Base-by-base conservation (phyloP, 2,113 vertebrate genomes). In the Ancistrus triradiatus region DNA sequence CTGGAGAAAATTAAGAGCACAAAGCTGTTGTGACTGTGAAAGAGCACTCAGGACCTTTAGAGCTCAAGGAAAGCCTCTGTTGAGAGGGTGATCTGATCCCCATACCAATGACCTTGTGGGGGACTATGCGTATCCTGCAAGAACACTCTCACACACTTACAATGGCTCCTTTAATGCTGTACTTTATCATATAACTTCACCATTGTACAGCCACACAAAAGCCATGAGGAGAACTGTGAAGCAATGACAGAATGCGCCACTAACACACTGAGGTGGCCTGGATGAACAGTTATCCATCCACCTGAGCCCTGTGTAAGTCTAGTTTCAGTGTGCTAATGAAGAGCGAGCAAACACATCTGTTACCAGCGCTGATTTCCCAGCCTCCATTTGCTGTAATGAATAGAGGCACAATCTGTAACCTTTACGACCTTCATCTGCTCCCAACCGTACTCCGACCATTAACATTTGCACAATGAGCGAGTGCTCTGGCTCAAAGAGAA, bases 381-480 rank as follows among this genome's bases (percentile, higher is more conserved):
- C 48, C 56, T 51, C 44, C 38, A 31, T 78, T 42, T 37, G 42
- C 37, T 21, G 21, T 22, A 25, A 38, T 68, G 62, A 78, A 61
- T 59, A 64, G 58, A 59, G 59, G 15, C 40, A 18, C 59, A 53
- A 64, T 63, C 37, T 55, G 27, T 61, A 63, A 42, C 61, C 57
- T 71, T 70, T 55, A 58, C 31, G 24, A n/a, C 43, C 27, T 24
- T 21, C 37, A 24, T 21, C 19, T 58, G 63, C 46, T 63, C 38
- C 47, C 40, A 24, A 50, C 56, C 24, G 57, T 57, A 35, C 49
- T 10, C 18, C 14, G 50, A 33, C 59, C 57, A 75, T 75, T 74
- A 78, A 38, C 73, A 69, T 72, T 59, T 65, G 8, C 33, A 74
- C 70, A 71, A 74, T 57, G 21, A 48, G 42, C 31, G 19, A 62